Base-by-base conservation (phyloP, 1,140 invertebrate species). In the Nasonia vitripennis region DNA sequence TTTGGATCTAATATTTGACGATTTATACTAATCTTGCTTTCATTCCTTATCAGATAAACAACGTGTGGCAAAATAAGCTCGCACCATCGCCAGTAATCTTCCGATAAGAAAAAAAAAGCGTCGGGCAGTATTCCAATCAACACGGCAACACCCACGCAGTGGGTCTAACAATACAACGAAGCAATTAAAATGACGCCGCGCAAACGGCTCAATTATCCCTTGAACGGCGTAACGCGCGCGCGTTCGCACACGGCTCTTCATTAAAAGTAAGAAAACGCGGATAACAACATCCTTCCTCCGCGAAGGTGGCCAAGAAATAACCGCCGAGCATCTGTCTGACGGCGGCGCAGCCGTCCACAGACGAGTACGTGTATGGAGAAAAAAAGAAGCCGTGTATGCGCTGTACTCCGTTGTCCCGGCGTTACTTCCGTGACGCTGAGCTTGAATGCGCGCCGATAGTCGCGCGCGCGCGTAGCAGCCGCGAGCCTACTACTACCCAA, bases 341-440 rank as follows among this genome's bases (percentile, higher is more conserved):
- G 37, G 34, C 37, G 23, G 14, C 41, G 31, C 9, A 27, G 23
- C 23, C 23, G 74, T 12, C n/a, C n/a, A 27, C 75, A 45, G 0
- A 20, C 20, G 27, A 70, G 68, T 34, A 9, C 31, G 20, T 27
- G 31, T 11, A 51, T 9, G 51, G 5, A 27, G 62, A 23, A 83
- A 31, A 71, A 71, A 71, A 31, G 68, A 27, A 20, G 55, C 55
- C 55, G 55, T 20, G 55, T 88, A 89, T 89, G 87, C 89, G 89
- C 89, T 87, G 87, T 87, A 81, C 85, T 70, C 90, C 90, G 92
- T 93, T 93, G 92, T 93, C 89, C 91, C 90, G 90, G 90, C 89
- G 91, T 93, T 93, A 93, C 89, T 93, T 93, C 93, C 92, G 89
- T 93, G 86, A 93, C 92, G 91, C 89, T 93, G 92, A 92, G 91